Evolutionary conservation across 2,113 vertebrate genomes (phyloP).

Genomic region (Dasypus novemcinctus): DNA sequence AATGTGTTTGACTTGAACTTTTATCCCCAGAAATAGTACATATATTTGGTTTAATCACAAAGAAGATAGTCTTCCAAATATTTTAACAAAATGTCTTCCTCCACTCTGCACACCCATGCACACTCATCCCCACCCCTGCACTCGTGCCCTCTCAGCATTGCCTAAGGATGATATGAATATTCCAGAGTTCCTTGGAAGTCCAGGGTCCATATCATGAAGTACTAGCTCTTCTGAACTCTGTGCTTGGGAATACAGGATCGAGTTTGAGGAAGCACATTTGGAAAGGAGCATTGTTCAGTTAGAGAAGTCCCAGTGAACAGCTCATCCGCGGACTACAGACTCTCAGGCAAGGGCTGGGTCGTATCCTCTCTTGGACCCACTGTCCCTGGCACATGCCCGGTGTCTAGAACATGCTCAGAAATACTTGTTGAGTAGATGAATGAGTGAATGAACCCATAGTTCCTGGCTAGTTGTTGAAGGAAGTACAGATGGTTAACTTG

Average conservation of each 20-base stretch:
- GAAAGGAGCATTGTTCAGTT: background rate
- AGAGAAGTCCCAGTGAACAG: background rate
- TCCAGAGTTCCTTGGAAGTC: background rate
- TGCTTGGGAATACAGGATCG: background rate
- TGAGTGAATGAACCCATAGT: background rate
- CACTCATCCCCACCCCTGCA: background rate
- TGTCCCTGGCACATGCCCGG: background rate
- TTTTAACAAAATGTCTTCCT: slow-evolving; percentile 2
- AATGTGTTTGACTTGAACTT: background rate
- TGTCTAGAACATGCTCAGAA: background rate
- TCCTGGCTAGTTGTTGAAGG: background rate
- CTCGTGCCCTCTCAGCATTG: background rate
- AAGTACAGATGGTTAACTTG: background rate
- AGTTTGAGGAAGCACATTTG: background rate
- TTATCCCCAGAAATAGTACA: slow-evolving; percentile 7
- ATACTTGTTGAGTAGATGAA: background rate
- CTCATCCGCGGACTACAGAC: no score
- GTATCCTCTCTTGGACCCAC: background rate
- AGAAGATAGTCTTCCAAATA: background rate
- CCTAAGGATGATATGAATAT: background rate
- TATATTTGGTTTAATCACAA: slow-evolving; percentile 36
- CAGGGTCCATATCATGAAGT: background rate
- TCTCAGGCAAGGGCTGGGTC: background rate
- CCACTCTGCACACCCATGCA: fast-evolving
- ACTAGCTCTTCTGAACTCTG: background rate